phyloP scores from a whole-genome alignment of 2,113 vertebrate species.

The Alectura lathami region DNA sequence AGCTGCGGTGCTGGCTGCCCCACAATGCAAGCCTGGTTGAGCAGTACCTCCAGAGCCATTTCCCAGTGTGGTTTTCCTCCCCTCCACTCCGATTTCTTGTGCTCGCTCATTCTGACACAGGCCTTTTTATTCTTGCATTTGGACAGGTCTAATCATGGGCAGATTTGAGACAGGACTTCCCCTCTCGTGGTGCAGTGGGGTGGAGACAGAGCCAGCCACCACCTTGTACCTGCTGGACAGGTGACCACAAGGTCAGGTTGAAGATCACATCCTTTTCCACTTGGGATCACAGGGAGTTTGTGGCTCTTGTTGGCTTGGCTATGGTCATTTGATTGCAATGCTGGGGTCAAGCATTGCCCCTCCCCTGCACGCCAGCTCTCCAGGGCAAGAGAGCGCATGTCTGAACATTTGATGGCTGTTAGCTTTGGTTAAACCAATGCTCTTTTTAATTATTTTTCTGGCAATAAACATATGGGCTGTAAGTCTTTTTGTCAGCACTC shows the following conservation, averaged over 20 bases:
- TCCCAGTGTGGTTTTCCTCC: background rate
- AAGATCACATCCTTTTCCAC: background rate
- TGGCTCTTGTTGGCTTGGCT: background rate
- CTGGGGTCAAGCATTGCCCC: background rate
- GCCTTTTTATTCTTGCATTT: background rate
- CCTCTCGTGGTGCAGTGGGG: fast-evolving
- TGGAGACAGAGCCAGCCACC: background rate
- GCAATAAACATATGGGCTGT: conserved; percentile 52
- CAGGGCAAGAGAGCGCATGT: background rate
- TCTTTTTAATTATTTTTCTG: conserved; percentile 30
- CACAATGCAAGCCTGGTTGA: background rate
- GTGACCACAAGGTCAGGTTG: background rate
- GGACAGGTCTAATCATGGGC: background rate
- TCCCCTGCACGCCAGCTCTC: background rate
- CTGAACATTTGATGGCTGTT: conserved; percentile 16
- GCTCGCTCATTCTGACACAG: background rate
- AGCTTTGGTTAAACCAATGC: conserved; percentile 27
- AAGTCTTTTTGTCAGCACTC: conserved; percentile 58
- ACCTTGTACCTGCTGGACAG: background rate
- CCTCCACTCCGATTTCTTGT: background rate
- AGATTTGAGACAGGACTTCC: background rate
- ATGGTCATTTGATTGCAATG: background rate
- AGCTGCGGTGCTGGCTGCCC: background rate
- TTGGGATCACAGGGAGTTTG: background rate
- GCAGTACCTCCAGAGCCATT: background rate